Evolutionary conservation across 1,140 invertebrate genomes (phyloP), one percentile per base, ranked within the genome.

Genomic region (Oscheius sp.): DNA sequence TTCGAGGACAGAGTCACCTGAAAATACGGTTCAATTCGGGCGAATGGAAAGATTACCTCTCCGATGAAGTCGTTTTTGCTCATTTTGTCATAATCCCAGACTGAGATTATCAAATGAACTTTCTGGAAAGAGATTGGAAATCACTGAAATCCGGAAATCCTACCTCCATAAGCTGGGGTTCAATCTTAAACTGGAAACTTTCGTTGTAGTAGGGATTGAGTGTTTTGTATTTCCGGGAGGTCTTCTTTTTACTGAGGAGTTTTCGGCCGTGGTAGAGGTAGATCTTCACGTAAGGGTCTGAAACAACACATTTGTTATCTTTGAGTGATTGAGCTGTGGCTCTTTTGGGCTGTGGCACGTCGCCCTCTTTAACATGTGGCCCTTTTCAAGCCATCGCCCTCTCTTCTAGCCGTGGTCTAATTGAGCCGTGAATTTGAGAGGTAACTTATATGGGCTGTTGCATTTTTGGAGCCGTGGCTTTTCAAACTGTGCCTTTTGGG

Each of bases 121-220:
- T 73, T 77, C 81, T 83, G 74, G 63, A 80, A 42, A 52, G 0
- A 10, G 15, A 59, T 18, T 26, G n/a, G 28, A n/a, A 63, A 15
- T 3, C 32, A 18, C 7, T 20, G 18, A 13, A 28, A 2, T 0
- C 28, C 3, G 32, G 1, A 3, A 0, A 20, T 46, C 36, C 29
- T 58, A 84, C 92, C 81, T 92, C 90, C 31, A 94, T 90, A 80
- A 92, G 91, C 45, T 91, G 89, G 42, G 87, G 86, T 3, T 88
- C 87, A 2, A 89, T 87, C 77, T 89, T 89, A 82, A 89, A 89
- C n/a, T 89, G 87, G 73, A 89, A 86, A 1, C 88, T 88, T 79
- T 89, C 89, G 76, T 89, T 89, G 82, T 88, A 89, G 23, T 88
- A 87, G 2, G 89, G 89, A 78, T 88, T 88, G 3, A 89, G 79